phyloP scores from a whole-genome alignment of 2,797 vertebrate species.

The Sitta carolinensis region DNA sequence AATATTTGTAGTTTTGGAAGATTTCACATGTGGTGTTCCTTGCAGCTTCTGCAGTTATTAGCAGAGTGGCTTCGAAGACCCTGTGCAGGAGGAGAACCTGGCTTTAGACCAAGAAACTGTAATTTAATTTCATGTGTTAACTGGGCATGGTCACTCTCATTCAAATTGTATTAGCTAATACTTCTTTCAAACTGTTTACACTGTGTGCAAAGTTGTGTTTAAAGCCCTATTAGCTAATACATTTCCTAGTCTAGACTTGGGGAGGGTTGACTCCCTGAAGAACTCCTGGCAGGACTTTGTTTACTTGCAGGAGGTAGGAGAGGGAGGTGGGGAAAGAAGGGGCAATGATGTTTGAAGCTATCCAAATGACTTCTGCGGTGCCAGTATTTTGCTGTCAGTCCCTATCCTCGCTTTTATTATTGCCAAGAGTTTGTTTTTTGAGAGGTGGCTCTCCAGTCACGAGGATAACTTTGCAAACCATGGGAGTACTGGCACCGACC shows the following conservation, averaged over 20 bases:
- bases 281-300: not conserved
- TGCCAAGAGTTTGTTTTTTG: not conserved
- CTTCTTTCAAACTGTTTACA: slow-evolving; percentile 37
- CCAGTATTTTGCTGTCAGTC: not conserved
- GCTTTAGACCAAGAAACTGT: not conserved
- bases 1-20: slow-evolving; percentile 57
- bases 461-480: not conserved
- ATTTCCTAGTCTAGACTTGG: slow-evolving; percentile 14
- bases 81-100: not conserved
- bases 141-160: slow-evolving; percentile 42
- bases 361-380: not conserved
- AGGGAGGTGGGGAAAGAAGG: not conserved
- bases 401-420: not conserved
- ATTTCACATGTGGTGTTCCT: slow-evolving; percentile 2
- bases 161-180: slow-evolving; percentile 56
- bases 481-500: not conserved
- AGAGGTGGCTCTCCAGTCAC: not conserved
- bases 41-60: slow-evolving; percentile 14
- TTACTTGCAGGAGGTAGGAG: slow-evolving; percentile 13
- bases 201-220: slow-evolving; percentile 43
- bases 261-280: slow-evolving; percentile 20
- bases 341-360: not conserved
- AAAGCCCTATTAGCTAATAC: slow-evolving; percentile 38
- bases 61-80: not conserved
- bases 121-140: slow-evolving; percentile 13